phyloP scores from a whole-genome alignment of 2,797 vertebrate species.

The Molossus alvarezi region DNA sequence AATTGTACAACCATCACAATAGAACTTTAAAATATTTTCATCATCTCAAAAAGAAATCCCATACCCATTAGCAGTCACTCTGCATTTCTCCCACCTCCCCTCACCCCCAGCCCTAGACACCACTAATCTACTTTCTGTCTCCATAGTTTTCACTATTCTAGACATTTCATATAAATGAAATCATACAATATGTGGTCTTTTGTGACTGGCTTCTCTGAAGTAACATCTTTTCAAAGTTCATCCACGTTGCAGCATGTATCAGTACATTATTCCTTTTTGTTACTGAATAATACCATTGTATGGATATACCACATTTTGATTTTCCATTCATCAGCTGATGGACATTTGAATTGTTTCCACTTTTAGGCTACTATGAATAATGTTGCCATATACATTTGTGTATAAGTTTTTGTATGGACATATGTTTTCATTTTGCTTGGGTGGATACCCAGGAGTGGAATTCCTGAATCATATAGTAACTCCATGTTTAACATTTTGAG shows the following conservation, averaged over 20 bases:
- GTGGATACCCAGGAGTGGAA: background rate
- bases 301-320: conserved; percentile 13
- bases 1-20: conserved; percentile 26
- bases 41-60: background rate
- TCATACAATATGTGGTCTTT: background rate
- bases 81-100: background rate
- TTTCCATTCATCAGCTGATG: background rate
- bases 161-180: conserved; percentile 40
- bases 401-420: background rate
- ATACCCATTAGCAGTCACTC: background rate
- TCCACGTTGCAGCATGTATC: background rate
- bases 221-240: conserved; percentile 55
- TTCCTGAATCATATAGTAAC: background rate
- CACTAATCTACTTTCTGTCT: conserved; percentile 45
- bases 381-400: background rate
- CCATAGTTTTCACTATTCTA: background rate
- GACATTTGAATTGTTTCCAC: background rate
- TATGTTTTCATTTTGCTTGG: conserved; percentile 5
- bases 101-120: background rate
- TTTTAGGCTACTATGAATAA: background rate
- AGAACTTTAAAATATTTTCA: conserved; percentile 65
- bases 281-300: background rate
- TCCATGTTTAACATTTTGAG: conserved; percentile 42
- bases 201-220: background rate
- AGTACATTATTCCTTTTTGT: background rate